These are phyloP conservation scores for Dicyrtomina minuta DNA, from an alignment of 2,888 invertebrate genomes.

Conservation along the genomic window DNA sequence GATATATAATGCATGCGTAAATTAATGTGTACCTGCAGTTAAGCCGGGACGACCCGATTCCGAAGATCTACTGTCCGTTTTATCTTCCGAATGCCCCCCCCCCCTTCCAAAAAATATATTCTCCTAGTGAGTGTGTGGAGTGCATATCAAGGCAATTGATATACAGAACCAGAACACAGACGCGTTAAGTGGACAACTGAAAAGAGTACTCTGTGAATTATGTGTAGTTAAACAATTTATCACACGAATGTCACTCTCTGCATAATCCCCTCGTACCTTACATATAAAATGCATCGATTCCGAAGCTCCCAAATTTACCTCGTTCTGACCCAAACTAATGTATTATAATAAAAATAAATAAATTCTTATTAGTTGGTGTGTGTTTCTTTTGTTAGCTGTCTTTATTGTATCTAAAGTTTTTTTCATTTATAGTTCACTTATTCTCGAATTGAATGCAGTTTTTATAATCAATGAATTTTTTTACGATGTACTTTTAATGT, in stretches of 20 bases:
- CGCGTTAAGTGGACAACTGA: background rate
- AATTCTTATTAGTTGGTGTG: too few relatives aligned
- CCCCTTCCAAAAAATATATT: too few relatives aligned
- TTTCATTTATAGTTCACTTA: too few relatives aligned
- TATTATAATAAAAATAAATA: too few relatives aligned
- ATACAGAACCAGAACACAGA: background rate
- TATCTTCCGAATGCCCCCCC: background rate
- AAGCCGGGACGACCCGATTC: background rate
- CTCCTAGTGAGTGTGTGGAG: background rate
- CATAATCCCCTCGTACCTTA: background rate
- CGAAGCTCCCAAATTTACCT: background rate
- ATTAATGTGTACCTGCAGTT: background rate
- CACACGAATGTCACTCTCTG: too few relatives aligned
- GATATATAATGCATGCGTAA: background rate
- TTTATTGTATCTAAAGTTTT: background rate
- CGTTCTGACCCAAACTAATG: background rate
- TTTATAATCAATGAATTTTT: conserved; percentile 6
- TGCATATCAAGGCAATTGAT: conserved; percentile 16
- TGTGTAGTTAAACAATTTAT: background rate
- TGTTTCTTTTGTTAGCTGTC: background rate
- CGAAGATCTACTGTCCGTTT: background rate
- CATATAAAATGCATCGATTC: background rate
- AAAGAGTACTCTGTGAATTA: background rate
- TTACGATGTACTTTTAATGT: conserved; percentile 4
- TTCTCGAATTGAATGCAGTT: background rate